phyloP scores from a whole-genome alignment of 1,140 invertebrate genomes.

The Hestina assimilis region DNA sequence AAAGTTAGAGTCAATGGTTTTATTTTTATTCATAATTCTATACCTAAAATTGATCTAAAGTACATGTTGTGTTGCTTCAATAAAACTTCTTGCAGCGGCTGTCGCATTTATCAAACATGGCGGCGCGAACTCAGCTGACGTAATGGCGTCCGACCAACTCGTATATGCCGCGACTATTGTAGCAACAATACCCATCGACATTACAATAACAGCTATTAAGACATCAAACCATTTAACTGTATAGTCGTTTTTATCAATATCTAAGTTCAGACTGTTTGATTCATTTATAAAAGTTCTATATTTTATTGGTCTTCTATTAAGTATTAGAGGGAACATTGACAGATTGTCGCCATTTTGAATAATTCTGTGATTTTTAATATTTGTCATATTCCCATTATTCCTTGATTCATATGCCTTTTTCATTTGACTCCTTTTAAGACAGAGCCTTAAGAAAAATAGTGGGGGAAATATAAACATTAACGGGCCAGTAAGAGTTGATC shows the following conservation, averaged over 20 bases:
- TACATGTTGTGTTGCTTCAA: constrained; percentile 27
- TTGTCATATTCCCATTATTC: no score
- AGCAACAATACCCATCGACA: constrained; percentile 78
- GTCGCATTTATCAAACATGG: constrained; percentile 82
- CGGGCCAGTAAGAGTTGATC: constrained; percentile 90
- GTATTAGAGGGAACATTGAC: constrained; percentile 47
- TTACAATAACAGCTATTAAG: constrained; percentile 71
- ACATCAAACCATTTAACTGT: constrained; percentile 59
- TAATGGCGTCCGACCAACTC: constrained; percentile 80
- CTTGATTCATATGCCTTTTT: no score
- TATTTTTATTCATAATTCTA: no score
- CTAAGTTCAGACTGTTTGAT: constrained; percentile 29
- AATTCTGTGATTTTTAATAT: neutral
- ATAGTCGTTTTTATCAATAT: constrained; percentile 37
- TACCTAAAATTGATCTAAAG: neutral
- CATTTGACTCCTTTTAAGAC: constrained; percentile 59
- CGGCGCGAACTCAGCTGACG: constrained; percentile 80
- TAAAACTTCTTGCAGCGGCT: constrained; percentile 58
- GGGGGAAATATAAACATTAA: constrained; percentile 92
- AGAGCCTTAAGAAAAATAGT: constrained; percentile 85
- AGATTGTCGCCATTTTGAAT: constrained; percentile 36
- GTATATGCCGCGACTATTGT: constrained; percentile 81
- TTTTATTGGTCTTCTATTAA: constrained; percentile 39
- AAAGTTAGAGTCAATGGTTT: no score
- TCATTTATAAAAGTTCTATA: constrained; percentile 53